Evolutionary conservation across 2,113 vertebrate species (phyloP).

Genomic region (Perca flavescens): DNA sequence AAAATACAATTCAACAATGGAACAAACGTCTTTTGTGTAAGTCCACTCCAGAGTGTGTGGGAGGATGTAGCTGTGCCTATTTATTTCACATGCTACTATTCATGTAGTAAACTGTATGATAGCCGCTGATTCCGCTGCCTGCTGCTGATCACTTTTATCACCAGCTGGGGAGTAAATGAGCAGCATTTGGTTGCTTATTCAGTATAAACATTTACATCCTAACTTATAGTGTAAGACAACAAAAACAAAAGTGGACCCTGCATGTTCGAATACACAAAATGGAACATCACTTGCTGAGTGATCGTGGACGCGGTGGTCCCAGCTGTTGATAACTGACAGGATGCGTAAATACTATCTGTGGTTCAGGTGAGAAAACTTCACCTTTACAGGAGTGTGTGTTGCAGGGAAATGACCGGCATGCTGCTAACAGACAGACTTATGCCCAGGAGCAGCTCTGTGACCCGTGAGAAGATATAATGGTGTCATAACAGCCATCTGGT

Average conservation of each 20-base stretch:
- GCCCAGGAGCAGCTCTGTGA: conserved; percentile 56
- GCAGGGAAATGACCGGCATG: conserved; percentile 55
- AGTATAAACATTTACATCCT: conserved; percentile 21
- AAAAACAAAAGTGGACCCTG: conserved; percentile 40
- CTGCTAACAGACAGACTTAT: conserved; percentile 63
- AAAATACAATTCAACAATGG: no score
- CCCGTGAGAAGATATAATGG: conserved; percentile 63
- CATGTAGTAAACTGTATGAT: background rate
- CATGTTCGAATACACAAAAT: conserved; percentile 11
- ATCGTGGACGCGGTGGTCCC: conserved; percentile 27
- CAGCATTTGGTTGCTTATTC: conserved; percentile 29
- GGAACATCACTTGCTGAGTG: conserved; percentile 27
- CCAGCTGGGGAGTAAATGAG: conserved; percentile 40
- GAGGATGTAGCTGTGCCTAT: background rate
- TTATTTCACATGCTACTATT: conserved; percentile 14
- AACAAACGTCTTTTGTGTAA: background rate
- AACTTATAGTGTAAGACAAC: conserved; percentile 20
- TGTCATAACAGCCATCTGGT: conserved; percentile 75
- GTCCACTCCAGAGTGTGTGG: background rate
- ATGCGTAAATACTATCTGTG: conserved; percentile 70
- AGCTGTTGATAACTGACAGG: conserved; percentile 64
- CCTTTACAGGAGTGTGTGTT: conserved; percentile 54
- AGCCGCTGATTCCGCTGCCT: conserved; percentile 8
- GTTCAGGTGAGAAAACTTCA: conserved; percentile 58
- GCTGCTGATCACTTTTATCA: conserved; percentile 34